Base-by-base conservation (phyloP, 2,888 invertebrate species). In the Heteropelma amictum region DNA sequence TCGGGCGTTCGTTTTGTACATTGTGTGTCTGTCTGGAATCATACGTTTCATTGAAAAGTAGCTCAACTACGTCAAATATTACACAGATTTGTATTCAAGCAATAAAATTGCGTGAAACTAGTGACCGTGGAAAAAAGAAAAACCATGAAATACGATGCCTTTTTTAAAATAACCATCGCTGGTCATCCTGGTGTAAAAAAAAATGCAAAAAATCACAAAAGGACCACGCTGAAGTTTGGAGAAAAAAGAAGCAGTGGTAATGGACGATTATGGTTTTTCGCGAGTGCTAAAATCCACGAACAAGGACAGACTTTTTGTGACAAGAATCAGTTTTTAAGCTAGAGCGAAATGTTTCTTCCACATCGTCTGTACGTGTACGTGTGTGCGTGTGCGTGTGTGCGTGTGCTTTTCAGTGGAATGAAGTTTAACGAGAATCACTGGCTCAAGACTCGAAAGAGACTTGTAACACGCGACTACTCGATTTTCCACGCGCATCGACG, bases 231-330 rank as follows among this genome's bases (percentile, higher is more conserved):
- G 30, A 35, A 38, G 21, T 21, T 40, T 61, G 26, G 61, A 33
- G 17, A 12, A 35, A n/a, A 4, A n/a, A 4, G 12, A 10, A 12
- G 33, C 21, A 54, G 35, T 54, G 7, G 12, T 12, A 6, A 35
- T 12, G 28, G 14, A 51, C 28, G 33, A 54, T 54, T 21, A 54
- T 8, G n/a, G 47, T 23, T 47, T 47, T 23, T 54, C 21, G 12
- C 38, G 14, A 38, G n/a, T 12, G 5, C 54, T 54, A 30, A 35
- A 23, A 21, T 19, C 14, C 35, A 30, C 45, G 40, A 60, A 72
- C 17, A 67, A 58, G 61, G 54, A 40, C 49, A 45, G 49, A 71
- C 65, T 56, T 42, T 47, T 61, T 56, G 61, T 71, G 35, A 42
- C 58, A 63, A 72, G 14, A 75, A 67, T 35, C 14, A 14, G 19